Percentiles rank a stretch among this genome's conserved stretches.
These are phyloP conservation scores for Cacoxenus indagator DNA, from an alignment of 2,888 invertebrate genomes.

Conservation along the genomic window DNA sequence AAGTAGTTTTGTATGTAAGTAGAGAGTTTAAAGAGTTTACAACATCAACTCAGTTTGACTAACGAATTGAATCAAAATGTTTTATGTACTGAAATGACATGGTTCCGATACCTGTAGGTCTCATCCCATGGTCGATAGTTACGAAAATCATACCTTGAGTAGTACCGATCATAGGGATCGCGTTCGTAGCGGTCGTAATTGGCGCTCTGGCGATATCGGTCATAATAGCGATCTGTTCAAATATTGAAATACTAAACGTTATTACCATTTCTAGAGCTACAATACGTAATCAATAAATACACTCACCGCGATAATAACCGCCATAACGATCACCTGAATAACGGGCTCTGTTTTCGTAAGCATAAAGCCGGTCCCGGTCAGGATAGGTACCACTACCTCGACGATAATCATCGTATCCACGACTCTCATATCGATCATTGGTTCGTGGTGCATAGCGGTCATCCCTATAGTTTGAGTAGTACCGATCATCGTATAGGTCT, in stretches of 20 bases:
- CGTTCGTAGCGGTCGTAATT: constrained; percentile 63
- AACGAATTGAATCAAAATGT: not conserved
- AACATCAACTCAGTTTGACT: constrained; percentile 1
- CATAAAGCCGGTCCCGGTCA: constrained; percentile 44
- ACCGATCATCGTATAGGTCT: constrained; percentile 52
- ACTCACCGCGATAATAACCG: constrained; percentile 44
- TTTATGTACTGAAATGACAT: constrained; percentile 24
- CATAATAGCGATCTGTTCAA: constrained; percentile 64
- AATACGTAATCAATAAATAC: constrained; percentile 33
- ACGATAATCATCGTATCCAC: constrained; percentile 54
- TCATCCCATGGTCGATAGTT: constrained; percentile 71
- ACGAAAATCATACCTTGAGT: constrained; percentile 68
- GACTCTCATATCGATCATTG: constrained; percentile 61
- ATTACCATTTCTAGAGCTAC: not conserved
- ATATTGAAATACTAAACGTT: not conserved
- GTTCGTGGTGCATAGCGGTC: constrained; percentile 57
- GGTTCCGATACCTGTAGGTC: constrained; percentile 68
- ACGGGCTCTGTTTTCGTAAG: constrained; percentile 64
- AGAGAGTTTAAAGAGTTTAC: constrained; percentile 47
- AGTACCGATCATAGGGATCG: constrained; percentile 66
- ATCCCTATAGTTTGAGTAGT: constrained; percentile 49
- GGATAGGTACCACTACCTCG: constrained; percentile 23
- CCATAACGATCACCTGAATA: constrained; percentile 53
- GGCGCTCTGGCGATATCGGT: constrained; percentile 53
- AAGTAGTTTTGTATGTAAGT: constrained; percentile 58